Evolutionary conservation across 30 jellyfish, hydroid and myxozoan species (phyloP), one percentile per base, ranked within the genome.

Genomic region (Clytia hemisphaerica): DNA sequence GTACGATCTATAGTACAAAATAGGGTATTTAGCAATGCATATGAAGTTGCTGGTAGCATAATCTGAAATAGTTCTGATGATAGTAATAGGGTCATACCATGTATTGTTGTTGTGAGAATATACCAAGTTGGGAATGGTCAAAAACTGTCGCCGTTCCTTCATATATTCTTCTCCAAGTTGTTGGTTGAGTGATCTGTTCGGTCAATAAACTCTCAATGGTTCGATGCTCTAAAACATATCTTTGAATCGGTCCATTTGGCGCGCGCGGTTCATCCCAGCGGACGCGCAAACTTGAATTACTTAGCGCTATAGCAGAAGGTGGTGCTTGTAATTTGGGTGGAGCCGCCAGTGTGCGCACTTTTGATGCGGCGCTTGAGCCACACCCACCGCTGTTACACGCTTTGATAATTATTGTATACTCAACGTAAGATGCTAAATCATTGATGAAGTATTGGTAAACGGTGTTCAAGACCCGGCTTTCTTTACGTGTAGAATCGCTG

Each of bases 301-400:
- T 70, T n/a, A 69, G 50, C n/a, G 62, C 75, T 37, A 54, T 76
- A 3, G 95, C 95, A 27, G 76, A 50, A 16, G 95, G 95, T 0
- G 89, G 53, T n/a, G 75, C 80, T 45, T 85, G 95, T 4, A 79
- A 93, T 29, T 45, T 42, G n/a, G 95, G 95, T 29, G 76, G 47
- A 4, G 95, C 72, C 4, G 92, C 73, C 16, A 77, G 71, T 2
- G 93, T 85, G 28, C 95, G 76, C 22, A 38, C 79, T n/a, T 37
- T 35, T 4, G 93, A 67, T 5, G 93, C 72, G 10, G 67, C 64
- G 48, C 95, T 83, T 48, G 75, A 70, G 5, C 91, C 88, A 75
- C 95, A 83, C 19, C 95, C 95, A 0, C 95, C 95, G 40, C 68
- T 60, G 35, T 92, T 71, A 68, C 95, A 83, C 6, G 95, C 95